phyloP scores from a whole-genome alignment of 2,113 vertebrate species.

The Otolemur garnettii region DNA sequence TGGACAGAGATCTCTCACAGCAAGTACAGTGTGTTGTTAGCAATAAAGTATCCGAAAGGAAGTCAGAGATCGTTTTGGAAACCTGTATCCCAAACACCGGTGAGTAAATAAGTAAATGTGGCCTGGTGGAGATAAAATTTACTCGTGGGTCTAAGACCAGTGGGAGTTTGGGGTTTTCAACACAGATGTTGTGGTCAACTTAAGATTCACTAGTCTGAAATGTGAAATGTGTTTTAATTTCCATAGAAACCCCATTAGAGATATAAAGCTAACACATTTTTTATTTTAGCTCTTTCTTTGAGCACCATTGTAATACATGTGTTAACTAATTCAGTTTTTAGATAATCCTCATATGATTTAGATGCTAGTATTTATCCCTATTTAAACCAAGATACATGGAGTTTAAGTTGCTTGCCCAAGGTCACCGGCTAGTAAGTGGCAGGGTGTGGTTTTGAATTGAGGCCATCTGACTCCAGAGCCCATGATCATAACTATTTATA shows the following conservation, averaged over 20 bases:
- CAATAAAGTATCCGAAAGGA: rapidly evolving
- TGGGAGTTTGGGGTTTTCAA: not conserved
- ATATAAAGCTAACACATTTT: not conserved
- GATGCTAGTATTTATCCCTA: not conserved
- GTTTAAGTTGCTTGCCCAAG: not conserved
- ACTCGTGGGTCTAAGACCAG: not conserved
- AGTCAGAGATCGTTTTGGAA: rapidly evolving
- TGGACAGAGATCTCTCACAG: not conserved
- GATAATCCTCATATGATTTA: not conserved
- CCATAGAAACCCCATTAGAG: not conserved
- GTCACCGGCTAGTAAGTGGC: not conserved
- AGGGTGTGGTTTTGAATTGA: not conserved
- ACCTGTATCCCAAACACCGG: not conserved
- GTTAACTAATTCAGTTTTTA: not conserved
- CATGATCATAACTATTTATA: not conserved
- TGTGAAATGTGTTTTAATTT: not conserved
- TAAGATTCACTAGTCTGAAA: not conserved
- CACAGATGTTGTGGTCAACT: not conserved
- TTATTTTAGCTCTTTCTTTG: not conserved
- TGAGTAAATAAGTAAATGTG: not conserved
- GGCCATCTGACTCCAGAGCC: not conserved
- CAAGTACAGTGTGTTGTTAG: rapidly evolving
- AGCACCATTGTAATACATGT: not conserved
- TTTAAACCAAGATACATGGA: not conserved
- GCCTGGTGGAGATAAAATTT: not conserved